These are phyloP conservation scores for Martes martes DNA, from an alignment of 2,113 vertebrate genomes.

Conservation along the genomic window DNA sequence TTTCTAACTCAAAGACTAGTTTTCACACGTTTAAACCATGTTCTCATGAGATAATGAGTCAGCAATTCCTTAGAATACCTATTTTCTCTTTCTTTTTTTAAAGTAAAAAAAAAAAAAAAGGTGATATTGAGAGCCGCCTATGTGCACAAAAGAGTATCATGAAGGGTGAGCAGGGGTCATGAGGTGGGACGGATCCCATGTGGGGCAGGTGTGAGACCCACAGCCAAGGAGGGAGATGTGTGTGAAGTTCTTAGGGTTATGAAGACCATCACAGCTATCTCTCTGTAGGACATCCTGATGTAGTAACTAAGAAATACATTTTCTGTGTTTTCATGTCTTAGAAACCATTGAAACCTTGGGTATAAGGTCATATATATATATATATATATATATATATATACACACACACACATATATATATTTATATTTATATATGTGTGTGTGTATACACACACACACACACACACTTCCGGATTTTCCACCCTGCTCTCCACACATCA, in stretches of 20 bases:
- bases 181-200: rapidly evolving
- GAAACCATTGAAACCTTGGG: background rate
- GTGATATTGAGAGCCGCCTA: background rate
- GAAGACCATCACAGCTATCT: background rate
- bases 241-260: background rate
- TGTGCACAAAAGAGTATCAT: background rate
- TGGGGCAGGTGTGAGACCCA: rapidly evolving
- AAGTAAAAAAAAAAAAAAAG: background rate
- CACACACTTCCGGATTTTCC: too few relatives aligned
- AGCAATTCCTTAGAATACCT: background rate
- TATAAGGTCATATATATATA: too few relatives aligned
- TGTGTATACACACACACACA: too few relatives aligned
- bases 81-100: background rate
- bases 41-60: background rate
- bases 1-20: background rate
- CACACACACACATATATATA: too few relatives aligned
- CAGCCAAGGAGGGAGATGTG: rapidly evolving
- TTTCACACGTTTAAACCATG: background rate
- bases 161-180: rapidly evolving
- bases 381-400: too few relatives aligned
- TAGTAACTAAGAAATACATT: background rate
- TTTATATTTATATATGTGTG: too few relatives aligned
- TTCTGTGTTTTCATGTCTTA: background rate
- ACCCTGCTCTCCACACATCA: too few relatives aligned
- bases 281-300: background rate